Percentiles rank a stretch among this genome's conserved stretches.
Evolutionary conservation across 2,888 invertebrate species (phyloP).

Genomic region (Drosophila tanythrix): DNA sequence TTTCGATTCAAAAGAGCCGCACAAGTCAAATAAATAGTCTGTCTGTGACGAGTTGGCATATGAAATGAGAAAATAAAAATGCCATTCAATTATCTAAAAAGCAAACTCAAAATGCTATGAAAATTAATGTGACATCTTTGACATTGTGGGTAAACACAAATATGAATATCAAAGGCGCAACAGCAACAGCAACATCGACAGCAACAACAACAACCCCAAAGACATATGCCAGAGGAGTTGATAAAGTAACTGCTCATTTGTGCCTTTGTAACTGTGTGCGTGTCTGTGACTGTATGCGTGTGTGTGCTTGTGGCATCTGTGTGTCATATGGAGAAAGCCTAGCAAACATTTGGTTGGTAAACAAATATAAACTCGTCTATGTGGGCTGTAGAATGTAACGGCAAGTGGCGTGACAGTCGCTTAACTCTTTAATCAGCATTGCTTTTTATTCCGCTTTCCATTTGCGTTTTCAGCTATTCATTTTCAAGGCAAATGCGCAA

Average conservation of each 20-base stretch:
- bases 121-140: slow-evolving; percentile 77
- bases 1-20: slow-evolving; percentile 2
- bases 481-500: slow-evolving; percentile 59
- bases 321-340: slow-evolving; percentile 29
- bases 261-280: slow-evolving; percentile 1
- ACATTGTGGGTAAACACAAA: slow-evolving; percentile 70
- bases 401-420: slow-evolving; percentile 67
- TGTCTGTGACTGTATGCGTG: not conserved
- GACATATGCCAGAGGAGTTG: slow-evolving; percentile 23
- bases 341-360: slow-evolving; percentile 57
- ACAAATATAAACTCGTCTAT: slow-evolving; percentile 25
- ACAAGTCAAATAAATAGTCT: slow-evolving; percentile 35
- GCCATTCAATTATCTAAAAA: slow-evolving; percentile 74
- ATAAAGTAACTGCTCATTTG: slow-evolving; percentile 27
- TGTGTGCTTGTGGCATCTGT: not conserved
- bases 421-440: slow-evolving; percentile 77
- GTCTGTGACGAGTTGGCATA: slow-evolving; percentile 11
- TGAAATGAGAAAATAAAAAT: slow-evolving; percentile 40
- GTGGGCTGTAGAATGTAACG: slow-evolving; percentile 10
- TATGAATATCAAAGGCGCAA: slow-evolving; percentile 44
- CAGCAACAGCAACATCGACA: slow-evolving; percentile 22
- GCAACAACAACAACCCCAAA: slow-evolving; percentile 21
- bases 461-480: slow-evolving; percentile 22
- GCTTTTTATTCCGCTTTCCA: slow-evolving; percentile 19
- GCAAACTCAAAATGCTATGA: slow-evolving; percentile 56